These are phyloP conservation scores for Nomada flava DNA, from an alignment of 2,888 invertebrate species.

Conservation along the genomic window DNA sequence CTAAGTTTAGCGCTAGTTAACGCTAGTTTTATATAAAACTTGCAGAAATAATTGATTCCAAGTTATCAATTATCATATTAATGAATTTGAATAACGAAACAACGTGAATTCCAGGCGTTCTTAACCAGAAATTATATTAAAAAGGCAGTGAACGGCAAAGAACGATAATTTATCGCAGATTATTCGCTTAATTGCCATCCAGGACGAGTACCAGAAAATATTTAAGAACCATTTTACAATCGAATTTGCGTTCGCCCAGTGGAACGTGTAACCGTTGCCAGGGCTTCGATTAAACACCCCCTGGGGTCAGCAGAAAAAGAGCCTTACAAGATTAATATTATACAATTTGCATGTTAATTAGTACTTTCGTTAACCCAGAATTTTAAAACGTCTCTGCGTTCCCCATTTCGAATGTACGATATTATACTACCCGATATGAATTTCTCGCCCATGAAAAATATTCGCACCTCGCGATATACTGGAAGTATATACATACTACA, in stretches of 20 bases:
- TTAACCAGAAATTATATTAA: too few relatives aligned
- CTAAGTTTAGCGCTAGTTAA: too few relatives aligned
- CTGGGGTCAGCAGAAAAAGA: conserved; percentile 15
- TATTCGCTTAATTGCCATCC: neutral
- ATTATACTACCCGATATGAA: conserved; percentile 54
- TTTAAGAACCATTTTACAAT: conserved; percentile 19
- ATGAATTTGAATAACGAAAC: too few relatives aligned
- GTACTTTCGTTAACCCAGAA: conserved; percentile 53
- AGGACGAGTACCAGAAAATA: neutral
- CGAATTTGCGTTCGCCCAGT: conserved; percentile 38
- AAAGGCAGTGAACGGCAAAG: too few relatives aligned
- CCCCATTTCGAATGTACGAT: neutral
- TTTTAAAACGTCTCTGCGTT: conserved; percentile 20
- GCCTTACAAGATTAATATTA: conserved; percentile 43
- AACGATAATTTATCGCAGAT: neutral
- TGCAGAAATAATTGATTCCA: too few relatives aligned
- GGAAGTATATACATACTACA: neutral
- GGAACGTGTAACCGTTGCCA: conserved; percentile 41
- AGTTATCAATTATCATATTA: too few relatives aligned
- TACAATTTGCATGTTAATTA: conserved; percentile 55
- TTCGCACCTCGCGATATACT: conserved; percentile 26
- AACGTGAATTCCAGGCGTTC: too few relatives aligned
- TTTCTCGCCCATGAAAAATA: conserved; percentile 44
- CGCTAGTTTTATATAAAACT: too few relatives aligned
- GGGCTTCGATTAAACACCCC: conserved; percentile 32